These are phyloP conservation scores for Holothuria leucospilota DNA, from an alignment of 53 echinoderm and acorn worm genomes.

Conservation along the genomic window DNA sequence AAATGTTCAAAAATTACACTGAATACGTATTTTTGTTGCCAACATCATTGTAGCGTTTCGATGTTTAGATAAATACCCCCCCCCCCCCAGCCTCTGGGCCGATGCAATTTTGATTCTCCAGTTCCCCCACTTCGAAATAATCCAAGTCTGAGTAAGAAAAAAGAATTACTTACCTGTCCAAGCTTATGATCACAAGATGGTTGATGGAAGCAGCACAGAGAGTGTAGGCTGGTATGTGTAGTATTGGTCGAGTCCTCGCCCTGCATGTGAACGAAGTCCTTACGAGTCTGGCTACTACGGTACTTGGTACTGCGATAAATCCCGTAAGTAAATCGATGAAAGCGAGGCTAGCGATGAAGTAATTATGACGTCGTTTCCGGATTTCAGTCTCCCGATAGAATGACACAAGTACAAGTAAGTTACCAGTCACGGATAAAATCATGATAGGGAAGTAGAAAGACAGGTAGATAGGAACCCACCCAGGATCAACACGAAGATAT, in stretches of 20 bases:
- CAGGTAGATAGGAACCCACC: conserved; percentile 6
- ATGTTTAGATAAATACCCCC: no score
- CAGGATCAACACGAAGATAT: conserved; percentile 25
- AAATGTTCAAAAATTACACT: no score
- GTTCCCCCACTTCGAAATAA: no score
- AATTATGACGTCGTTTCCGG: conserved; percentile 40
- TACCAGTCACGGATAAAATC: conserved; percentile 16
- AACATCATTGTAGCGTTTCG: no score
- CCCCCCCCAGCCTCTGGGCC: no score
- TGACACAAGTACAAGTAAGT: not conserved
- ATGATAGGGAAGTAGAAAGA: conserved; percentile 18
- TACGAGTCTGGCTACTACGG: conserved; percentile 21
- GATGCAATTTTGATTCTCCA: no score
- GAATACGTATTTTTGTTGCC: no score
- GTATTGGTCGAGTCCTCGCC: conserved; percentile 41
- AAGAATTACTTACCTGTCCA: not conserved
- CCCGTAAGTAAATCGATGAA: conserved; percentile 2
- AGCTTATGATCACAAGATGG: conserved; percentile 31
- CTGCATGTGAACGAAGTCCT: conserved; percentile 23
- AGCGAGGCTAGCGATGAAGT: conserved; percentile 40
- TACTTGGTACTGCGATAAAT: conserved; percentile 15
- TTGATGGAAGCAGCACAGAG: conserved; percentile 26
- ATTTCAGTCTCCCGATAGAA: conserved; percentile 26
- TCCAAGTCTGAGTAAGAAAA: no score
- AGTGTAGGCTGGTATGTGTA: conserved; percentile 36